Evolutionary conservation across 2,888 invertebrate genomes (phyloP), one percentile per base, ranked within the genome.

Genomic region (Torymus aiolomorphi): DNA sequence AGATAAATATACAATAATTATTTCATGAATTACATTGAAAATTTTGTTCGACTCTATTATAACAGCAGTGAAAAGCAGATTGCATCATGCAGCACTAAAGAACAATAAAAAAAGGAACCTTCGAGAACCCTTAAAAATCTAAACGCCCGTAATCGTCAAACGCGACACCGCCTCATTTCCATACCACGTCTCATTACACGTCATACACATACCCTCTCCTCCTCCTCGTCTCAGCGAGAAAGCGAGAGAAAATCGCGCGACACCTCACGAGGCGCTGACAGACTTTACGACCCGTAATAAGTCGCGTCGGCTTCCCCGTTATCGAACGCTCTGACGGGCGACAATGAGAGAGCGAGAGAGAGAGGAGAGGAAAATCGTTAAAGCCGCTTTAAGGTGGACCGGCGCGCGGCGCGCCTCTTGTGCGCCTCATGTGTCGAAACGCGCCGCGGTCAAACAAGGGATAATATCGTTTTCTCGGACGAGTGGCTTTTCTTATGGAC

Each of bases 251-350:
- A 76, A 70, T 75, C 56, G 63, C 18, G 69, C 16, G 51, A 16
- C 16, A 62, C 20, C 62, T 42, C 42, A 59, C 61, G 67, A 75
- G 51, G 67, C 67, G 73, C 59, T 69, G 78, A 79, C 74, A 74
- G 70, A 65, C 70, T 78, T 78, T 79, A 79, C 56, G 78, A 63
- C 74, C 74, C 20, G 51, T 70, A 79, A 79, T 79, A 70, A 79
- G 74, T 74, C 57, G 42, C 42, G 74, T 5, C 63, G 42, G 24
- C 63, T 76, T 31, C 18, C 31, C 73, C 78, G 78, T 79, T 79
- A 79, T 79, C 70, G 74, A 56, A 42, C 42, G 42, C 42, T 42
- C 42, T 42, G 42, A 42, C 42, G 42, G 8, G 5, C 42, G 8
- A 5, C 8, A 42, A 5, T 8, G 8, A 8, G 42, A 42, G 56